Evolutionary conservation across 2,113 vertebrate genomes (phyloP).

Genomic region (Melanostigma gelatinosum): DNA sequence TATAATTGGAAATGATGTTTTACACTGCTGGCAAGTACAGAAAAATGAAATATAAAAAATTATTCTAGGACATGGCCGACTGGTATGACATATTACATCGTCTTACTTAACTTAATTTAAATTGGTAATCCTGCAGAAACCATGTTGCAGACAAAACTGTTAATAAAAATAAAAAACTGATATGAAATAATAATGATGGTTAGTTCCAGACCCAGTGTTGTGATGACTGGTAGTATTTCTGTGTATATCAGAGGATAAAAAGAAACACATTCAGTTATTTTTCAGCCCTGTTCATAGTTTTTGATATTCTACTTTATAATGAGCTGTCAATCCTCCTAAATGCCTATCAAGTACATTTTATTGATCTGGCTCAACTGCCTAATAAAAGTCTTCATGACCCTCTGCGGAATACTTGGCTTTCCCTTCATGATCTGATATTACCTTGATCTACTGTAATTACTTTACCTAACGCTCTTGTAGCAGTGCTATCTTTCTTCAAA

Average conservation of each 20-base stretch:
- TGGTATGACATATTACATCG: not conserved
- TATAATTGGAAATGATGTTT: not conserved
- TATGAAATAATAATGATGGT: not conserved
- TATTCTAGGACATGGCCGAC: not conserved
- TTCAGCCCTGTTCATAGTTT: constrained; percentile 1
- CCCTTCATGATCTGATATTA: constrained; percentile 9
- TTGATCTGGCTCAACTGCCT: constrained; percentile 32
- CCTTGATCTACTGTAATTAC: constrained; percentile 22
- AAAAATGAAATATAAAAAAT: not conserved
- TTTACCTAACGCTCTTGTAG: not conserved
- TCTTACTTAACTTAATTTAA: not conserved
- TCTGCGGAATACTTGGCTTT: constrained; percentile 13
- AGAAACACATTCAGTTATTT: not conserved
- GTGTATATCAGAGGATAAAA: not conserved
- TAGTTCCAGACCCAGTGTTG: not conserved
- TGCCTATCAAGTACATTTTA: constrained; percentile 11
- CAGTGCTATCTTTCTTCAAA: constrained; percentile 6
- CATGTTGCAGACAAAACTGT: not conserved
- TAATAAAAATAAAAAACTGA: not conserved
- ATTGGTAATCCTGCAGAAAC: not conserved
- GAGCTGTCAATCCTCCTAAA: constrained; percentile 33
- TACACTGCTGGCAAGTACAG: not conserved
- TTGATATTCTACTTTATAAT: not conserved
- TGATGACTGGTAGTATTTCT: not conserved
- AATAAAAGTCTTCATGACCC: constrained; percentile 22